phyloP scores from a whole-genome alignment of 2,113 vertebrate genomes.

The Cottus gobio region DNA sequence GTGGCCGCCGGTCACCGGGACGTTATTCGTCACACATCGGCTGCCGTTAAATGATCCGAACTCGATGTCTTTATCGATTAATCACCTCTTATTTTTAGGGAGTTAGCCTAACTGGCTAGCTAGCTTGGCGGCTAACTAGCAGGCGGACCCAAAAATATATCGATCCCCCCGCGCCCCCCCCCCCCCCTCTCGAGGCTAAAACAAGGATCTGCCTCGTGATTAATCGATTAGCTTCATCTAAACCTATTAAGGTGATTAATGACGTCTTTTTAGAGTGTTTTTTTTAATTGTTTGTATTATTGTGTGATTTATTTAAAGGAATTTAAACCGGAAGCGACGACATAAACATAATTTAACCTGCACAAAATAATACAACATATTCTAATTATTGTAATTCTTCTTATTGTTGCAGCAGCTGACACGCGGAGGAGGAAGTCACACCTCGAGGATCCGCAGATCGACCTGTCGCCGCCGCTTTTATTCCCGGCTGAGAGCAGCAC shows the following conservation, averaged over 20 bases:
- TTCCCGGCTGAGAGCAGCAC: background rate
- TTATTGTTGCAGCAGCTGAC: no score
- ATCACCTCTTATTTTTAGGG: background rate
- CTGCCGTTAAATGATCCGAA: background rate
- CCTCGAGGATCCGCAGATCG: background rate
- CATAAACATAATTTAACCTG: background rate
- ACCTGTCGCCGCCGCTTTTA: background rate
- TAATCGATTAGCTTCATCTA: background rate
- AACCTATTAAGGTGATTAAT: constrained; percentile 14
- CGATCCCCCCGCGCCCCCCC: background rate
- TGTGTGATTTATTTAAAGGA: constrained; percentile 27
- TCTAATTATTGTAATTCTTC: no score
- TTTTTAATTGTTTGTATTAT: constrained; percentile 23
- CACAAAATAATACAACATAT: no score
- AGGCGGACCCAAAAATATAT: constrained; percentile 44
- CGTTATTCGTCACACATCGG: background rate
- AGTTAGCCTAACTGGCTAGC: constrained; percentile 67
- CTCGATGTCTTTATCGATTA: background rate
- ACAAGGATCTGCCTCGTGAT: background rate
- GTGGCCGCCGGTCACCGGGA: background rate
- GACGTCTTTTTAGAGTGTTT: constrained; percentile 20
- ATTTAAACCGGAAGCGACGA: constrained; percentile 62
- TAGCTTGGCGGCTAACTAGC: constrained; percentile 70
- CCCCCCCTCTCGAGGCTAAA: constrained; percentile 25
- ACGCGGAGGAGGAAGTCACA: background rate